Conservation (phyloP, 2,888 invertebrate genomes). For the Flexamia atlantica region DNA sequence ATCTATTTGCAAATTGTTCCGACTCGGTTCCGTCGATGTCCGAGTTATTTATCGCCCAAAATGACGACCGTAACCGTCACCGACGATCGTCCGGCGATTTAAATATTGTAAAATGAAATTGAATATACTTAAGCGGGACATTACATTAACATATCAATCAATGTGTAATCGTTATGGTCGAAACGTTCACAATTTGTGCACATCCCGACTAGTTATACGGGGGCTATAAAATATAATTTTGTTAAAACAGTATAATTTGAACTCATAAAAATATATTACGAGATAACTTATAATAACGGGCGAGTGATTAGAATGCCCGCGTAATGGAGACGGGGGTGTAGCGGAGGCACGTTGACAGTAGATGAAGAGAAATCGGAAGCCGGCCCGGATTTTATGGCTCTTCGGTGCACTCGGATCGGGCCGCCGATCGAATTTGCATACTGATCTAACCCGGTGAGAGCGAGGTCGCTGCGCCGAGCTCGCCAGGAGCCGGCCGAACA, state of each 20-base stretch:
- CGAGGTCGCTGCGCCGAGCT: not conserved
- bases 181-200: constrained; percentile 64
- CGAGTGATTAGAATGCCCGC: constrained; percentile 37
- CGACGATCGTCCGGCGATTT: constrained; percentile 57
- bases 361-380: constrained; percentile 45
- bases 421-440: constrained; percentile 34
- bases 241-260: constrained; percentile 66
- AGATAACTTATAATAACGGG: constrained; percentile 61
- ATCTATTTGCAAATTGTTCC: constrained; percentile 43
- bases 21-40: constrained; percentile 26
- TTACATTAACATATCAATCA: constrained; percentile 65
- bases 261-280: constrained; percentile 66
- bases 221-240: constrained; percentile 65
- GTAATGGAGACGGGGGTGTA: constrained; percentile 53
- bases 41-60: constrained; percentile 44
- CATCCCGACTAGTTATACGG: constrained; percentile 56
- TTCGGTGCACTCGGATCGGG: constrained; percentile 19
- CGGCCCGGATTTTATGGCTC: constrained; percentile 35
- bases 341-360: constrained; percentile 44
- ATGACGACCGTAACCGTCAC: constrained; percentile 35
- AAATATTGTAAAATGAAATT: constrained; percentile 64
- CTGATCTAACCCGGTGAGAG: constrained; percentile 30
- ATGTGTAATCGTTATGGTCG: constrained; percentile 61
- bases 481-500: no score
- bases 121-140: constrained; percentile 61